Percentiles rank a stretch among this genome's conserved stretches.
Evolutionary conservation across 2,797 vertebrate species (phyloP).

Genomic region (Myotis pilosus): DNA sequence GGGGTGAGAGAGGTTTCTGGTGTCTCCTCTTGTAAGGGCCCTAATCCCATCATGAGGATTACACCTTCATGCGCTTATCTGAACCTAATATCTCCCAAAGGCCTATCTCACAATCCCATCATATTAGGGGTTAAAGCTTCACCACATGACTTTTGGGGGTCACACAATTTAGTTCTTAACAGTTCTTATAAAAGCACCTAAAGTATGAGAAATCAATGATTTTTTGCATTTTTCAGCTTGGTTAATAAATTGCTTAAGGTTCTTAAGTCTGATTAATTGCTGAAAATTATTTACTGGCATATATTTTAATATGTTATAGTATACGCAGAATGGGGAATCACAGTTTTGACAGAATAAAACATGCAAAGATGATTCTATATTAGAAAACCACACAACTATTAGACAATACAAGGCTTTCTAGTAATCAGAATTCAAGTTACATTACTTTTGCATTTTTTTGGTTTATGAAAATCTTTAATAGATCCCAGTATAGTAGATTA

Average conservation of each 20-base stretch:
- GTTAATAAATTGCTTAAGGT: background rate
- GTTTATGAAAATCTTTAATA: conserved; percentile 35
- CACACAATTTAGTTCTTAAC: background rate
- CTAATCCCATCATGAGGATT: background rate
- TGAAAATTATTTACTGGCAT: background rate
- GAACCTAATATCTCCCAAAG: background rate
- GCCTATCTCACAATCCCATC: background rate
- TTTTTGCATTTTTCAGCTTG: background rate
- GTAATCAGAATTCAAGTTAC: background rate
- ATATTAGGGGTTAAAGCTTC: background rate
- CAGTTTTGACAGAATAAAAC: conserved; percentile 29
- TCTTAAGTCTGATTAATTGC: background rate
- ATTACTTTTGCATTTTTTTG: conserved; percentile 52
- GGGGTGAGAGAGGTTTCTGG: background rate
- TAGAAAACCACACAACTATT: background rate
- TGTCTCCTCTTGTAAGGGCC: background rate
- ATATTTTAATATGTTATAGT: background rate
- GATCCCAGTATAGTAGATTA: conserved; percentile 8
- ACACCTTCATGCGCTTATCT: background rate
- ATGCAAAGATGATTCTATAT: background rate
- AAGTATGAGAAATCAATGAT: background rate
- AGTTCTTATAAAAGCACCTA: background rate
- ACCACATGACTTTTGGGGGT: background rate
- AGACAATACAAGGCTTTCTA: background rate
- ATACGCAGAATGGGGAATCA: background rate